phyloP scores from a whole-genome alignment of 1,140 invertebrate genomes.

The Camponotus pennsylvanicus region DNA sequence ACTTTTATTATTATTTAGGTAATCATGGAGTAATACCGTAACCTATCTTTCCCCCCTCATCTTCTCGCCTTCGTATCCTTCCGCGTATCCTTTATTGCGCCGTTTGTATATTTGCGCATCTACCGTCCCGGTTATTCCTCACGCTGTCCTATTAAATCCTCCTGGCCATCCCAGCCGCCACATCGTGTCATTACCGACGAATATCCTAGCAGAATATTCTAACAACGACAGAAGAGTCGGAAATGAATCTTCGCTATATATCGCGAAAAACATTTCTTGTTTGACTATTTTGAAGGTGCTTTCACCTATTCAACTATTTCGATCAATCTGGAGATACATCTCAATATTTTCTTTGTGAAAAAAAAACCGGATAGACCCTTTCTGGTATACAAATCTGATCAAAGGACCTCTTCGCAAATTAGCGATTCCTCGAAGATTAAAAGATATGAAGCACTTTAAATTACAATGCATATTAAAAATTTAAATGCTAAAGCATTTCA shows the following conservation, averaged over 20 bases:
- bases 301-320: not conserved
- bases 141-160: not conserved
- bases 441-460: not conserved
- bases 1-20: slow-evolving; percentile 25
- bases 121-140: slow-evolving; percentile 42
- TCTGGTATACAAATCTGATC: not conserved
- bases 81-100: not conserved
- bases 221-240: not conserved
- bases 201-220: not conserved
- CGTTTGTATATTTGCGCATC: slow-evolving; percentile 32
- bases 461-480: not conserved
- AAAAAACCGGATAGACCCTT: not conserved
- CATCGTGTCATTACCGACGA: slow-evolving; percentile 23
- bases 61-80: slow-evolving; percentile 1
- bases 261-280: slow-evolving; percentile 40
- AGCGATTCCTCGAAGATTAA: not conserved
- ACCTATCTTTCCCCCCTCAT: not conserved
- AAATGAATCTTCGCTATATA: slow-evolving; percentile 13
- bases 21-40: slow-evolving; percentile 22
- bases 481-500: not conserved
- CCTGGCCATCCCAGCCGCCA: not conserved
- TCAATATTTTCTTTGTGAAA: not conserved
- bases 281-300: not conserved
- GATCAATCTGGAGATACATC: not conserved
- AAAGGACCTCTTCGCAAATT: not conserved